phyloP scores from a whole-genome alignment of 2,888 invertebrate species.

The Lithophane ornitopus region DNA sequence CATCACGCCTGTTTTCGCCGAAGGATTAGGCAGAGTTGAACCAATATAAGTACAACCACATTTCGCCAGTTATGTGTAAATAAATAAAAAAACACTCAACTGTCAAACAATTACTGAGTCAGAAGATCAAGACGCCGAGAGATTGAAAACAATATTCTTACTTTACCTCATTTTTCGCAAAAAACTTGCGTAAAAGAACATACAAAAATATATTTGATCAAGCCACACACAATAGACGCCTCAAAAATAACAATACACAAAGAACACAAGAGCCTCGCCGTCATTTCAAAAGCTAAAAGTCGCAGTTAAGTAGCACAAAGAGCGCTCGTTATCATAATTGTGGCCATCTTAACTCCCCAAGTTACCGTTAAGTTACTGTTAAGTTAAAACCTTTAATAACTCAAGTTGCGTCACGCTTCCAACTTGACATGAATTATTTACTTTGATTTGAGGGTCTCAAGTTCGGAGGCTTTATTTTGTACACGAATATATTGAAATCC shows the following conservation, averaged over 20 bases:
- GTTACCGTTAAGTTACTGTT: slow-evolving; percentile 58
- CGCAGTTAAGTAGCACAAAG: slow-evolving; percentile 66
- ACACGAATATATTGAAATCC: slow-evolving; percentile 12
- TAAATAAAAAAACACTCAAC: background rate
- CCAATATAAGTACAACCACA: background rate
- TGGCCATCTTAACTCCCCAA: slow-evolving; percentile 70
- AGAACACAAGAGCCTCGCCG: slow-evolving; percentile 52
- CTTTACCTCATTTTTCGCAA: background rate
- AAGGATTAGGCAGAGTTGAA: background rate
- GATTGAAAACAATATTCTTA: background rate
- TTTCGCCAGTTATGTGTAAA: background rate
- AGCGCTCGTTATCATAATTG: slow-evolving; percentile 77
- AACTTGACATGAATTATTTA: slow-evolving; percentile 58
- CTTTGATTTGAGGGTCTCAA: slow-evolving; percentile 63
- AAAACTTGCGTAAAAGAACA: background rate
- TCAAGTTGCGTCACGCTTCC: slow-evolving; percentile 60
- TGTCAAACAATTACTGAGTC: background rate
- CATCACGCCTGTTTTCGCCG: rapidly evolving
- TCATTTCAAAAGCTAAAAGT: slow-evolving; percentile 60
- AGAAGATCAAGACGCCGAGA: background rate
- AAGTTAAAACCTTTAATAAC: slow-evolving; percentile 66
- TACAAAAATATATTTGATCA: slow-evolving; percentile 21
- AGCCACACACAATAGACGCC: slow-evolving; percentile 38
- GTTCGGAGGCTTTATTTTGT: slow-evolving; percentile 43
- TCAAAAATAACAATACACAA: slow-evolving; percentile 55